These are phyloP conservation scores for Tromatobia lineatoria DNA, from an alignment of 2,888 invertebrate species.

Conservation along the genomic window DNA sequence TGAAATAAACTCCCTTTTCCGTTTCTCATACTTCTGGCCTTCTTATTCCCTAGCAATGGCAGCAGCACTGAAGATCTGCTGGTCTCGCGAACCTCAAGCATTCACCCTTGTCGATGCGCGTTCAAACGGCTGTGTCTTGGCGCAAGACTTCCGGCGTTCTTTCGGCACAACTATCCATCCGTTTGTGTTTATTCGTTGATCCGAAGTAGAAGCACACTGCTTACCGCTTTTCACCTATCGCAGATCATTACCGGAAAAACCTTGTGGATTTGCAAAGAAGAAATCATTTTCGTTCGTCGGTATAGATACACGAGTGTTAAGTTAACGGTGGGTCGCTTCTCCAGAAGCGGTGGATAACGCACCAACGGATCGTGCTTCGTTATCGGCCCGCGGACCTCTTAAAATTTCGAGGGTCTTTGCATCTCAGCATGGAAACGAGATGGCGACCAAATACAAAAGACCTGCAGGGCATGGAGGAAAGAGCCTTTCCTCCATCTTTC, in stretches of 20 bases:
- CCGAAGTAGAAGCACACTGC: slow-evolving; percentile 18
- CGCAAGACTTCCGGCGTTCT: slow-evolving; percentile 25
- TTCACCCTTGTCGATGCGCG: slow-evolving; percentile 29
- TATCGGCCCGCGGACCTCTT: slow-evolving; percentile 37
- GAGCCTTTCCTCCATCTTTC: slow-evolving; percentile 39
- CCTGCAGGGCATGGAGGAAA: not conserved
- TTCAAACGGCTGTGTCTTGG: slow-evolving; percentile 51
- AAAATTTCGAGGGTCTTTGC: slow-evolving; percentile 41
- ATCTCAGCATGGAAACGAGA: slow-evolving; percentile 17
- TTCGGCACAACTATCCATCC: slow-evolving; percentile 13
- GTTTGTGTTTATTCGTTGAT: slow-evolving; percentile 37
- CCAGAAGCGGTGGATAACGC: slow-evolving; percentile 24
- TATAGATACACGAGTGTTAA: not conserved
- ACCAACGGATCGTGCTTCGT: slow-evolving; percentile 32
- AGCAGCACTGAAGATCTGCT: slow-evolving; percentile 10
- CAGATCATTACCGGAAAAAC: slow-evolving; percentile 28
- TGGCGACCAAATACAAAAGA: slow-evolving; percentile 37
- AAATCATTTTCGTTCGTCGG: slow-evolving; percentile 24
- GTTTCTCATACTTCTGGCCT: slow-evolving; percentile 25
- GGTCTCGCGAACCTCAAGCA: slow-evolving; percentile 6
- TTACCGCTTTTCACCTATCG: slow-evolving; percentile 42
- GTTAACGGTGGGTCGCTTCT: slow-evolving; percentile 34
- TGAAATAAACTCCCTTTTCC: slow-evolving; percentile 50
- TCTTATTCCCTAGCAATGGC: slow-evolving; percentile 23
- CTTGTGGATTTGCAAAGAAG: slow-evolving; percentile 18